Evolutionary conservation across 2,888 invertebrate genomes (phyloP).

Genomic region (Harmothoe impar): DNA sequence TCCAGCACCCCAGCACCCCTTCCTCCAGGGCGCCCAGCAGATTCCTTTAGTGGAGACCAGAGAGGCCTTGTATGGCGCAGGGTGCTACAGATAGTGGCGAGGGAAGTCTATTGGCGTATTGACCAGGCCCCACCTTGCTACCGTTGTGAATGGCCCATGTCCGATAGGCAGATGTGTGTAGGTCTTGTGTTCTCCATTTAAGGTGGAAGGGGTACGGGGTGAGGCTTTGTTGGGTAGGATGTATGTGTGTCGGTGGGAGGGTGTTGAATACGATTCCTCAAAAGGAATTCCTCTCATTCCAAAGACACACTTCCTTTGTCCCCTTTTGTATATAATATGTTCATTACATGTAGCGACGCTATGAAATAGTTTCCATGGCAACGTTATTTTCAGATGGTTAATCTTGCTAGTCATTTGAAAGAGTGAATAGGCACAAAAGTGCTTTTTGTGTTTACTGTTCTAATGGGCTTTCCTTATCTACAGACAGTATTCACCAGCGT

Average conservation of each 20-base stretch:
- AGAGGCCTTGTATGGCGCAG: neutral
- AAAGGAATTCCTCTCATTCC: no score
- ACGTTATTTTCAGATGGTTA: neutral
- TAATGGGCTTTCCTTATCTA: no score
- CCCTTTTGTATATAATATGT: neutral
- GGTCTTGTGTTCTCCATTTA: neutral
- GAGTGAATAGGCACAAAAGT: neutral
- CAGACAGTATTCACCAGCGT: no score
- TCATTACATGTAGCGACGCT: neutral
- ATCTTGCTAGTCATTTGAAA: neutral
- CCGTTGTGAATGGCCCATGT: neutral
- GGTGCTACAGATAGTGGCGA: neutral
- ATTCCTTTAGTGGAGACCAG: neutral
- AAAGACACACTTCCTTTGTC: no score
- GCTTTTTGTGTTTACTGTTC: no score
- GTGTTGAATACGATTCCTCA: no score
- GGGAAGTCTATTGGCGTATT: slow-evolving; percentile 20
- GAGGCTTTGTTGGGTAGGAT: neutral
- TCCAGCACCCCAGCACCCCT: no score
- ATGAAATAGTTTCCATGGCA: slow-evolving; percentile 11
- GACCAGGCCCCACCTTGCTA: neutral
- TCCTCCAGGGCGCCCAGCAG: neutral
- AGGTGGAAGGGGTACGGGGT: neutral
- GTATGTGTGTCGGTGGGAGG: neutral
- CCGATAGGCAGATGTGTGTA: slow-evolving; percentile 9